Conservation (phyloP, 2,113 vertebrate species). For the Zeus faber region DNA sequence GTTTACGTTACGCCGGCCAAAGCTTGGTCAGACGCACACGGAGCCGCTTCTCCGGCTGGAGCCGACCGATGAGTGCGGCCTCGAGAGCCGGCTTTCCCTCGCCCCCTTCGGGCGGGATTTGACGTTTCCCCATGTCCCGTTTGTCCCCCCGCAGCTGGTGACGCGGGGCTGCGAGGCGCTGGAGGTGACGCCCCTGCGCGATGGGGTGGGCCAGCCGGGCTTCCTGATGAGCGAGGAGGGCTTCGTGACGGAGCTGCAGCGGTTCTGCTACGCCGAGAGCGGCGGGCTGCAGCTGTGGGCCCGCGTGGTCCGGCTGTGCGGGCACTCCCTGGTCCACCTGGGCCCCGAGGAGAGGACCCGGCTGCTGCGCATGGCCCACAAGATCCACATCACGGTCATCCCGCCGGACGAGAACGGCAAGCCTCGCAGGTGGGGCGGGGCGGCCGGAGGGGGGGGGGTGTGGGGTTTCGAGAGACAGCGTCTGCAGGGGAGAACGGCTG, state of each 20-base stretch:
- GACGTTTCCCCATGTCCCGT: background rate
- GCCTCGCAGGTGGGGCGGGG: constrained; percentile 80
- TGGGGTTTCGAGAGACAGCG: background rate
- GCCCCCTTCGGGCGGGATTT: background rate
- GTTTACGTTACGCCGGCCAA: no score
- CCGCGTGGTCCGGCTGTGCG: constrained; percentile 84
- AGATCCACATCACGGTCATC: constrained; percentile 88
- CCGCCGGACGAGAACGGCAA: constrained; percentile 87
- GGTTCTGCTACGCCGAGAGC: constrained; percentile 86
- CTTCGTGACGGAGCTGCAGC: constrained; percentile 86
- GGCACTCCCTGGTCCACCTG: constrained; percentile 78
- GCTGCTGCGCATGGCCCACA: constrained; percentile 80
- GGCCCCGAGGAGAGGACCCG: constrained; percentile 70
- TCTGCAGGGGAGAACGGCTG: constrained; percentile 1
- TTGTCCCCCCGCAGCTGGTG: constrained; percentile 72
- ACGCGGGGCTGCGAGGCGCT: constrained; percentile 86
- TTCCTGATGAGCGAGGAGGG: constrained; percentile 86
- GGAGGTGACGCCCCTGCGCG: constrained; percentile 82
- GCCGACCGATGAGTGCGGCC: no score
- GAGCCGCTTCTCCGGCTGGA: no score
- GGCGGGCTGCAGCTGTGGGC: constrained; percentile 83
- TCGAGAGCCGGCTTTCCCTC: background rate
- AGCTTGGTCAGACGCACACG: no score
- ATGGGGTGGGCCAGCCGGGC: constrained; percentile 84
- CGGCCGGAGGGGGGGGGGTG: background rate